A percentile compares a stretch with the other conserved stretches of the same genome.
Evolutionary conservation across 2,113 vertebrate species (phyloP).

Genomic region (Periophthalmus modestus): DNA sequence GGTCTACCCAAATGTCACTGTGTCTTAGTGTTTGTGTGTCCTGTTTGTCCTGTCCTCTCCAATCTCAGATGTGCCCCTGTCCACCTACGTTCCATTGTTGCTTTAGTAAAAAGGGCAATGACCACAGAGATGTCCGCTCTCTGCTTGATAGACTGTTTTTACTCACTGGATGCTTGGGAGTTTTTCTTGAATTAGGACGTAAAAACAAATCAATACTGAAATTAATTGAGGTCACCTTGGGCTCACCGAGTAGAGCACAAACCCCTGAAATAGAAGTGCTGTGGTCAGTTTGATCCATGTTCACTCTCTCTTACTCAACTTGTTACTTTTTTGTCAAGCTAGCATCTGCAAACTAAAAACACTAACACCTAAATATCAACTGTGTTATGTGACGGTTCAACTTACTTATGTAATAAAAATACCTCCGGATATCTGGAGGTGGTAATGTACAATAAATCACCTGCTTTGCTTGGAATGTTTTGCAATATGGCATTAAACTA

Average conservation of each 20-base stretch:
- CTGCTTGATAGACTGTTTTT: neutral
- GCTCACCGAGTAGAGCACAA: neutral
- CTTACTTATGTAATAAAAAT: too few relatives aligned
- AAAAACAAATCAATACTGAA: conserved; percentile 5
- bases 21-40: conserved; percentile 27
- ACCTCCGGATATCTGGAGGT: too few relatives aligned
- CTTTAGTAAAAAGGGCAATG: conserved; percentile 41
- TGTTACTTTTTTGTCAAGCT: neutral
- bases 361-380: too few relatives aligned
- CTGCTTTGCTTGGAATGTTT: too few relatives aligned
- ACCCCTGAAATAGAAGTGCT: neutral
- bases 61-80: conserved; percentile 7
- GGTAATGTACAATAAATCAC: too few relatives aligned
- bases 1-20: conserved; percentile 64
- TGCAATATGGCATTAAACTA: too few relatives aligned
- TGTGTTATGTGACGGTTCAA: neutral
- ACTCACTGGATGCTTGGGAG: neutral
- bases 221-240: neutral
- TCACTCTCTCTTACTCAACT: neutral
- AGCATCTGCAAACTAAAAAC: neutral
- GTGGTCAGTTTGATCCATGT: neutral
- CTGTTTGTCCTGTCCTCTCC: conserved; percentile 29
- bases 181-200: conserved; percentile 4
- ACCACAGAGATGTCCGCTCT: conserved; percentile 11
- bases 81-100: conserved; percentile 28